Evolutionary conservation across 2,113 vertebrate genomes (phyloP), one percentile per base, ranked within the genome.

Genomic region (Anoplopoma fimbria): DNA sequence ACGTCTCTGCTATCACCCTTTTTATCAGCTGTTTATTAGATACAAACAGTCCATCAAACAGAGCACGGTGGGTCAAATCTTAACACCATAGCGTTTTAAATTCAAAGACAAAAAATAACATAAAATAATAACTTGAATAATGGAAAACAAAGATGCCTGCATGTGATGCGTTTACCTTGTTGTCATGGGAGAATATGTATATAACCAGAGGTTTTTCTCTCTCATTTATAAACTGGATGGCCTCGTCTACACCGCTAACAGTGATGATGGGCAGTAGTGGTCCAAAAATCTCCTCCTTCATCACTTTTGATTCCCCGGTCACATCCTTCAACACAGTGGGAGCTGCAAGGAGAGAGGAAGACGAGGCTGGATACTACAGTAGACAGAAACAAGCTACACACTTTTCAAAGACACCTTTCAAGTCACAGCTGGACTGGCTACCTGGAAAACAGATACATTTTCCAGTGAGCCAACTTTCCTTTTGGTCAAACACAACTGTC

Each of bases 241-340:
- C 97, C 86, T 97, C 96, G 0, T 97, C 96, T 8, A 93, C 90
- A 0, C 91, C 93, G 27, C 83, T 93, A 77, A 97, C 93, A 0
- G 94, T 79, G 87, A 98, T 47, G 62, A 99, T 96, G n/a, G 97
- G 97, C 40, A 99, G 93, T 60, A 99, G 8, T 0, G 97, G 97
- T 0, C 97, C 97, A 34, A 98, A 99, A 90, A 98, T 98, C 87
- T 99, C 97, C 93, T 98, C 97, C 88, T 96, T 94, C 97, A 99
- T 99, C 87, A 98, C 93, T 73, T 86, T 97, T 2, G 96, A 93
- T 12, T 95, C 84, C 0, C 94, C 91, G 1, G 89, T 92, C 63
- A 97, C 97, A 0, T 96, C 93, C 0, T 87, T 95, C 45, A 98
- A 91, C 74, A 99, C 69, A 0, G 97, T 99, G 0, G 97, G 97